Evolutionary conservation across 2,888 invertebrate species (phyloP), one percentile per base, ranked within the genome.

Genomic region (Thysanoteuthis rhombus): DNA sequence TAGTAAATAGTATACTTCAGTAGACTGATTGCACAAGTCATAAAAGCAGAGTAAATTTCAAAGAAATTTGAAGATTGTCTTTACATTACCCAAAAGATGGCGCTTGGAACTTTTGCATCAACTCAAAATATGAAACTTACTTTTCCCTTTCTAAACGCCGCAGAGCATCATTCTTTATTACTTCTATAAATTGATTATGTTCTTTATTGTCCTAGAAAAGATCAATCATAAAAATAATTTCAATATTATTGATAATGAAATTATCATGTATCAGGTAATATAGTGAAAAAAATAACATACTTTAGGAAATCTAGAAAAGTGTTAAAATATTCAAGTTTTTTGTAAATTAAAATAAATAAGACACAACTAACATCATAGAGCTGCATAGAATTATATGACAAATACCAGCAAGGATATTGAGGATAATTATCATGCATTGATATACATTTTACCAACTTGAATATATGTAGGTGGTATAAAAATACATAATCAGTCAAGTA

Each of bases 91-190:
- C 32, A 58, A 58, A 58, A 32, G 12, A n/a, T 32, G n/a, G 2
- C 16, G 1, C 16, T 75, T 75, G 25, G n/a, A 75, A n/a, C 75
- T 75, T 36, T 36, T 75, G n/a, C 75, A 75, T 75, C 75, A 75
- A 75, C 42, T 92, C 19, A 58, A 89, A 6, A 90, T 52, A n/a
- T 45, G 75, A 45, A 45, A 93, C 94, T 94, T 95, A 97, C 97
- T 96, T 97, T 95, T 98, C 97, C 94, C 98, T 98, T 96, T 98
- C 98, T 95, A 98, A 98, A 96, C 98, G 97, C 39, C 98, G 98
- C 92, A 99, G 97, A 93, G 98, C 98, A 96, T 99, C 99, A 95
- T 98, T 98, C 97, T 98, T 98, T 93, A 99, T 98, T 0, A 98
- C 98, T 96, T 98, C 98, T 90, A 98, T 97, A n/a, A 98, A 97